Evolutionary conservation across 64 coral and sea anemone species (phyloP).

Genomic region (Dendrophyllia cribrosa): DNA sequence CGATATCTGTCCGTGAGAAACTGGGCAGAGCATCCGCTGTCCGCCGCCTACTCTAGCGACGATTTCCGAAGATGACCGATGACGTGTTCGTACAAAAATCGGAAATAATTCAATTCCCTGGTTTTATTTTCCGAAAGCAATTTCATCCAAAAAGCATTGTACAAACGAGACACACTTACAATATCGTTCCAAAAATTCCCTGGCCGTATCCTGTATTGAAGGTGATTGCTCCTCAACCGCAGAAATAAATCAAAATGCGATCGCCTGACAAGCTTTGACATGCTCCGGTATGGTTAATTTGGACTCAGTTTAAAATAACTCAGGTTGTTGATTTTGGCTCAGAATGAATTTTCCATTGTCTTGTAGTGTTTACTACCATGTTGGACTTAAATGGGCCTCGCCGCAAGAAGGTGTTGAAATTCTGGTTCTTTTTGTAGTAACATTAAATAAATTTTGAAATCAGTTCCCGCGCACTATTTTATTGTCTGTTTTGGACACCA

Average conservation of each 20-base stretch:
- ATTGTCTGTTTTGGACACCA: neutral
- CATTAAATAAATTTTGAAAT: neutral
- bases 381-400: neutral
- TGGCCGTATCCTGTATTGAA: slow-evolving; percentile 43
- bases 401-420: neutral
- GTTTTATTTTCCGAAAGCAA: neutral
- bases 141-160: neutral
- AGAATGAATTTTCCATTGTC: neutral
- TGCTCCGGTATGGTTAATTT: neutral
- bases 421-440: neutral
- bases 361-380: neutral
- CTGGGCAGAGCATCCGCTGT: neutral
- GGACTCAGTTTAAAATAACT: neutral
- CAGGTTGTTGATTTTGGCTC: neutral
- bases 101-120: neutral
- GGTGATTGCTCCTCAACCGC: slow-evolving; percentile 49
- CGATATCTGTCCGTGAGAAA: slow-evolving; percentile 11
- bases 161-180: slow-evolving; percentile 50
- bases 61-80: slow-evolving; percentile 8
- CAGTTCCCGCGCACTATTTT: neutral
- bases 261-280: slow-evolving; percentile 69
- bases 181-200: slow-evolving; percentile 81
- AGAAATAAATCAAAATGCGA: slow-evolving; percentile 84
- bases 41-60: neutral
- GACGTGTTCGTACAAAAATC: neutral